Conservation (phyloP, 2,113 vertebrate species). For the Polyodon spathula region DNA sequence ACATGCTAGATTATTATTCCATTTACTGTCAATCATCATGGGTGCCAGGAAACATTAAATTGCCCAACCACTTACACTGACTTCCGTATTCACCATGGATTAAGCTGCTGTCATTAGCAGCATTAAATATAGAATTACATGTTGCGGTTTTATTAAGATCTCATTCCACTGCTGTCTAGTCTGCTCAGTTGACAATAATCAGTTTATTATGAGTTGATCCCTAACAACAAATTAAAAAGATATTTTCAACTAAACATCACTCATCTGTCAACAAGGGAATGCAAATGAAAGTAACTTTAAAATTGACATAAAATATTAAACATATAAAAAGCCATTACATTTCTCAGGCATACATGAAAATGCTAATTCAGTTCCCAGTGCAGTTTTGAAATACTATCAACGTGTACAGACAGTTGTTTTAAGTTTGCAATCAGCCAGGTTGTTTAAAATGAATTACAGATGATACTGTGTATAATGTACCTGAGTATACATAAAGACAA, state of each 20-base stretch:
- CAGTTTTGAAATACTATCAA: too few relatives aligned
- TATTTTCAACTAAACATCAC: conserved; percentile 22
- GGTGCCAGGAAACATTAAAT: conserved; percentile 17
- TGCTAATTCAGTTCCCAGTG: too few relatives aligned
- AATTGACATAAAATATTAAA: too few relatives aligned
- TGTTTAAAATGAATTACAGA: too few relatives aligned
- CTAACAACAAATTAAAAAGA: conserved; percentile 17
- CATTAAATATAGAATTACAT: conserved; percentile 20
- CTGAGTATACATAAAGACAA: too few relatives aligned
- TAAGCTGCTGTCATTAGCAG: conserved; percentile 18
- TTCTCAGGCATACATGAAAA: too few relatives aligned
- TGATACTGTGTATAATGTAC: too few relatives aligned
- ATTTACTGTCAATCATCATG: conserved; percentile 12
- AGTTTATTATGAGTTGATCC: neutral
- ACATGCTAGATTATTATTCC: conserved; percentile 21
- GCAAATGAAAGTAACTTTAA: neutral
- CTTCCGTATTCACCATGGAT: conserved; percentile 7
- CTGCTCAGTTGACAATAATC: conserved; percentile 23
- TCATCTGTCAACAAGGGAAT: conserved; percentile 26
- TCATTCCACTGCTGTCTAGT: conserved; percentile 22
- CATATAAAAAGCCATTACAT: too few relatives aligned
- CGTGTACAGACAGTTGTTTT: too few relatives aligned
- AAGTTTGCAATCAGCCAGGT: too few relatives aligned
- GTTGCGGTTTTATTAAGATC: conserved; percentile 32
- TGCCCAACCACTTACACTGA: conserved; percentile 18